Conservation (phyloP, 2,888 invertebrate species). For the Eubasilissa splendida region DNA sequence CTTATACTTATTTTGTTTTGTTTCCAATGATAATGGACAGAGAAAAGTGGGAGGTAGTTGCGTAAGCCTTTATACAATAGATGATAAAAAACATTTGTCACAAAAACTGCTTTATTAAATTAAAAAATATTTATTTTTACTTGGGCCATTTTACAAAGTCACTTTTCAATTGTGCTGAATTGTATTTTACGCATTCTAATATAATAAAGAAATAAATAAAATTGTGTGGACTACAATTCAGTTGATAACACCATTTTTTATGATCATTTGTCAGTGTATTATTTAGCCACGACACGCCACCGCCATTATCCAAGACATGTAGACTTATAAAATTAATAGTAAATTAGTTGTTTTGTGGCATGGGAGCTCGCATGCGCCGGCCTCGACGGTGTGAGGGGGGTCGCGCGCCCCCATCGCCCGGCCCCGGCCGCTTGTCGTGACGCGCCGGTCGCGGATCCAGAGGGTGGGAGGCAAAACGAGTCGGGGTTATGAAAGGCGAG, state of each 20-base stretch:
- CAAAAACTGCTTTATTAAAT: no score
- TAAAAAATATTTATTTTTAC: no score
- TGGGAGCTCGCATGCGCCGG: constrained; percentile 33
- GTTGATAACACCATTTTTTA: constrained; percentile 20
- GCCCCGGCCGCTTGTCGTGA: constrained; percentile 1
- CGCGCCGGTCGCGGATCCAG: background rate
- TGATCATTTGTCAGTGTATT: constrained; percentile 36
- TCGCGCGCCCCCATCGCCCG: no score
- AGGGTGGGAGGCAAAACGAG: background rate
- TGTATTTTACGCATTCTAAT: no score
- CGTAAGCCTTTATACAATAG: no score
- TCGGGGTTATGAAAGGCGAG: background rate
- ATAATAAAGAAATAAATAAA: no score
- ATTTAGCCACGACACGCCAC: constrained; percentile 25
- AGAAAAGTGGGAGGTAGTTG: no score
- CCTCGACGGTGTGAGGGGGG: background rate
- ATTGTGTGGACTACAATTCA: background rate
- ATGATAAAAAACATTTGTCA: no score
- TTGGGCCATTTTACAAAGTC: background rate
- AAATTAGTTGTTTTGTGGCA: constrained; percentile 35
- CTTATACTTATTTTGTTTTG: no score
- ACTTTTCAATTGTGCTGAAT: background rate
- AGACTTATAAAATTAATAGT: constrained; percentile 39
- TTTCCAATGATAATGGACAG: no score
- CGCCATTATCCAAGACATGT: constrained; percentile 20